These are phyloP conservation scores for Taphrorychus bicolor DNA, from an alignment of 2,888 invertebrate species.

Conservation along the genomic window DNA sequence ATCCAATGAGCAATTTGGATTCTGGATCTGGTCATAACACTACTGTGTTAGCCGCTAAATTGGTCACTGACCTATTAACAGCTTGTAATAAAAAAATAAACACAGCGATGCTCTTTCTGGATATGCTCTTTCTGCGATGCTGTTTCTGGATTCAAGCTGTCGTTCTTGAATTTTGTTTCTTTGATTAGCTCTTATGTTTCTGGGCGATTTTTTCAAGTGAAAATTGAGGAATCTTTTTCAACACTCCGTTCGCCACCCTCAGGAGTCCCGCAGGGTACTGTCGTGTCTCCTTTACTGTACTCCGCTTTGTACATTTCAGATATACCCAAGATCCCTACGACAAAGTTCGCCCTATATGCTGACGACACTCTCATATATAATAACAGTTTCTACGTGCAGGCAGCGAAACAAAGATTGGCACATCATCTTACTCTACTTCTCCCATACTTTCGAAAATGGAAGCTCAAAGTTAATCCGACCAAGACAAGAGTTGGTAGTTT, in stretches of 20 bases:
- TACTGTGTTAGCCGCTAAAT: neutral
- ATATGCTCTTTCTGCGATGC: too few species aligned
- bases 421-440: neutral
- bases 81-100: neutral
- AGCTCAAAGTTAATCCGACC: constrained; percentile 6
- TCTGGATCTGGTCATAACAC: constrained; percentile 2
- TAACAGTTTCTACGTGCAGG: constrained; percentile 1
- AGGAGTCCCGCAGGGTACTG: constrained; percentile 26
- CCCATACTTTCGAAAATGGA: constrained; percentile 16
- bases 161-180: neutral
- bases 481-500: constrained; percentile 5
- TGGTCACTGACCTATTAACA: neutral
- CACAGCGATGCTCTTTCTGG: constrained; percentile 2
- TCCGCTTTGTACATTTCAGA: constrained; percentile 17
- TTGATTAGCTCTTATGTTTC: constrained; percentile 10
- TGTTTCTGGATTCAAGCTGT: neutral
- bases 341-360: neutral
- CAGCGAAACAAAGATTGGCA: neutral
- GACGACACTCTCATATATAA: constrained; percentile 6
- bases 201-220: neutral
- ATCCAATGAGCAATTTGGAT: neutral
- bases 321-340: constrained; percentile 10
- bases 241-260: neutral
- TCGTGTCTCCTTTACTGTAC: constrained; percentile 16
- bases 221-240: neutral